Conservation (phyloP, 2,113 vertebrate species). For the Chaetura pelagica region DNA sequence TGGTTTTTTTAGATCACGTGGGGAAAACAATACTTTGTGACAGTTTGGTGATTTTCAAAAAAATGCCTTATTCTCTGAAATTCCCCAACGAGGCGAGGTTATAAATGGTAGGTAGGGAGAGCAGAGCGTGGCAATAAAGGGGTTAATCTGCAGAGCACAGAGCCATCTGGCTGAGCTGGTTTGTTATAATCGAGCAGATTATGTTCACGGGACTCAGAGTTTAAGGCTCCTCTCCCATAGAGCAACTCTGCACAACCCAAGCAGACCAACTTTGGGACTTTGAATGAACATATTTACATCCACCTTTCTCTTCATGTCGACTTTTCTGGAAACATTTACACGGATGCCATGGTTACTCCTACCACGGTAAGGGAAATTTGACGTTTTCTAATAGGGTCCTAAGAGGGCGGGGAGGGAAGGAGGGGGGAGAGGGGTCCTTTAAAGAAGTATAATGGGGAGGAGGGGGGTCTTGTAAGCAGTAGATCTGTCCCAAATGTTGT, state of each 20-base stretch:
- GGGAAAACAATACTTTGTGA: background rate
- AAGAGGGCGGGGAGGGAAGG: background rate
- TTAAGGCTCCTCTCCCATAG: conserved; percentile 79
- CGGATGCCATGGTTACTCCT: conserved; percentile 99
- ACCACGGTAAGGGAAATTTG: conserved; percentile 89
- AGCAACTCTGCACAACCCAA: conserved; percentile 75
- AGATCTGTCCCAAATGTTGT: conserved; percentile 13
- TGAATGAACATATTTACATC: conserved; percentile 85
- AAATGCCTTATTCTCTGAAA: background rate
- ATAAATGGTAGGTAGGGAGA: conserved; percentile 24
- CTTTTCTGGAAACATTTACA: conserved; percentile 89
- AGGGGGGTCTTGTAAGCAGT: background rate
- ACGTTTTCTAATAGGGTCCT: conserved; percentile 47
- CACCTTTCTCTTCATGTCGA: conserved; percentile 96
- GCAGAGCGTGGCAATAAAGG: conserved; percentile 66
- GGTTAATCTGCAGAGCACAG: conserved; percentile 79
- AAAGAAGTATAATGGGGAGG: background rate
- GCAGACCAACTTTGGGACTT: conserved; percentile 80
- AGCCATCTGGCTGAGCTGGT: conserved; percentile 88
- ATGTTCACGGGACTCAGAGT: conserved; percentile 83
- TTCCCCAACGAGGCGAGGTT: background rate
- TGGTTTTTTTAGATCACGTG: background rate
- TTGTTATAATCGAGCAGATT: conserved; percentile 87
- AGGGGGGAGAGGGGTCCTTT: background rate
- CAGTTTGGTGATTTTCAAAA: background rate